Evolutionary conservation across 64 coral and sea anemone species (phyloP).

Genomic region (Montipora foliosa): DNA sequence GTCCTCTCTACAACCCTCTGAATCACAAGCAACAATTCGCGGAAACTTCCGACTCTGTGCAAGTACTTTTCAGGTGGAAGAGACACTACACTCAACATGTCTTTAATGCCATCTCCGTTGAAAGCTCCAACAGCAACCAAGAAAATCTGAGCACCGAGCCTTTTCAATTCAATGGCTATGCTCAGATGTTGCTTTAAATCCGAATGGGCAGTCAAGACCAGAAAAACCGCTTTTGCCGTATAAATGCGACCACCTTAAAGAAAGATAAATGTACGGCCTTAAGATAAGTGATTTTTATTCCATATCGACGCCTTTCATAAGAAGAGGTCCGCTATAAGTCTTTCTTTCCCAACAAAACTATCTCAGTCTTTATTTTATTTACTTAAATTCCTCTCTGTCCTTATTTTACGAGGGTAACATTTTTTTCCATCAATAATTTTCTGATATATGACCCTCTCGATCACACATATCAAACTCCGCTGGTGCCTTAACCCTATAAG

Average conservation of each 20-base stretch:
- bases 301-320: too few relatives aligned
- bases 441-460: too few relatives aligned
- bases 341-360: too few relatives aligned
- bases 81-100: slow-evolving; percentile 7
- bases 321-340: too few relatives aligned
- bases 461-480: too few relatives aligned
- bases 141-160: neutral
- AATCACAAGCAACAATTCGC: neutral
- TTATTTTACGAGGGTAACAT: too few relatives aligned
- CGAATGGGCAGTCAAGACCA: slow-evolving; percentile 40
- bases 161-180: neutral
- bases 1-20: neutral
- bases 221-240: neutral
- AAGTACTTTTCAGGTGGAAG: neutral
- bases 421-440: too few relatives aligned
- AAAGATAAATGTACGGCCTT: neutral
- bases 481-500: too few relatives aligned
- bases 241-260: neutral
- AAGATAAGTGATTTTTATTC: too few relatives aligned
- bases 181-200: slow-evolving; percentile 10
- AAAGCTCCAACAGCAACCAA: slow-evolving; percentile 46
- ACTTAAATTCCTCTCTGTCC: too few relatives aligned
- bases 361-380: too few relatives aligned
- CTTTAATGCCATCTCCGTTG: slow-evolving; percentile 26
- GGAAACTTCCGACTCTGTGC: neutral